Base-by-base conservation (phyloP, 2,888 invertebrate species). In the Trichopria drosophilae region DNA sequence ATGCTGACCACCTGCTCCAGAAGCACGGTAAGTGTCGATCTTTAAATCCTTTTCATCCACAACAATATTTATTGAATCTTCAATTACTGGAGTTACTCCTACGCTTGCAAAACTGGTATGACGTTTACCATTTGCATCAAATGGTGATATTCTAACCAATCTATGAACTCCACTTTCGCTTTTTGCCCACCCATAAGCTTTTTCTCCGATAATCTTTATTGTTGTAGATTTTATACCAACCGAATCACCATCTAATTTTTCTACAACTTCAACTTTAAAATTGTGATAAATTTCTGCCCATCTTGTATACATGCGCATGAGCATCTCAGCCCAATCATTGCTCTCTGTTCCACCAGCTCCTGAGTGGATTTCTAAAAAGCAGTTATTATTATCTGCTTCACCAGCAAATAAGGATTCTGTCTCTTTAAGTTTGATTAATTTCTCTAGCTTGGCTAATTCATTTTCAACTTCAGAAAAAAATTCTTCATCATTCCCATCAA, bases 131-230 rank as follows among this genome's bases (percentile, higher is more conserved):
- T 36, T 22, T 15, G 42, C 22, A 36, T 52, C 39, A 41, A 47
- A 47, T 16, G 41, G 42, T 24, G 52, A 47, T 28, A 52, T 47
- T 22, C 52, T 34, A 20, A 47, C 47, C 18, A 52, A 37, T 26
- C 52, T 34, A 32, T 52, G 52, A 15, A 52, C 41, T 12, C 52
- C 52, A 37, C 37, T 37, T 48, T 52, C 52, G 26, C 23, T 42
- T 47, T 52, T 52, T 35, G 24, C 18, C 40, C 41, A 48, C 20
- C 46, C 46, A n/a, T n/a, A 46, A 26, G 37, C 46, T 24, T 37
- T 36, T 37, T 37, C 28, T 26, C 47, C 47, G 26, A 24, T 24
- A 19, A 47, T 29, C 24, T 32, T 32, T 32, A 41, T 31, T 31
- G 37, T 47, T 29, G 32, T 23, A 22, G 47, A 47, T 37, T 47